Evolutionary conservation across 2,113 vertebrate species (phyloP).

Genomic region (Motacilla alba): DNA sequence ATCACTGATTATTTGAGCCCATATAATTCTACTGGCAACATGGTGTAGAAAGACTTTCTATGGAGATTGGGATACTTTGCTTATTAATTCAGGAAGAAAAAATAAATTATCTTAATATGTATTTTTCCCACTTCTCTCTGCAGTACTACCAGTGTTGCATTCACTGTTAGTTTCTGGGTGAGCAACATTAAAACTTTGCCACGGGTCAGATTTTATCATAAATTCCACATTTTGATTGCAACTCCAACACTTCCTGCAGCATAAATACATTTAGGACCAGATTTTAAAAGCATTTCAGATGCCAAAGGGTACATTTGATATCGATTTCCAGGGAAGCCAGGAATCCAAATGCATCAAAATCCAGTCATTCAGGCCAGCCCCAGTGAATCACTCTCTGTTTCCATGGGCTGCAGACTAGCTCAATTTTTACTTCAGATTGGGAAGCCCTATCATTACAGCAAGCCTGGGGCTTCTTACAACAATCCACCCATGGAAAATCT

Average conservation of each 20-base stretch:
- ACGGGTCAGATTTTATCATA: not conserved
- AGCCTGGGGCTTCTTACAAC: not conserved
- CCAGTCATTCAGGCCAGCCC: not conserved
- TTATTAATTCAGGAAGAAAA: not conserved
- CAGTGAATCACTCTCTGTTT: not conserved
- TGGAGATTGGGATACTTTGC: not conserved
- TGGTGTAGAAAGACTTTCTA: not conserved
- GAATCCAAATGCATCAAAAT: not conserved
- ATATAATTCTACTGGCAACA: not conserved
- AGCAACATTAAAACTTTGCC: not conserved
- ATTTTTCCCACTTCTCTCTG: not conserved
- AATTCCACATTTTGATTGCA: not conserved
- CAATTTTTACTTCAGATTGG: not conserved
- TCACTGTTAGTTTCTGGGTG: not conserved
- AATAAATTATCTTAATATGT: not conserved
- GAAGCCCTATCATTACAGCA: rapidly evolving
- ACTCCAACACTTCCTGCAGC: not conserved
- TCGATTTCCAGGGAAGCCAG: not conserved
- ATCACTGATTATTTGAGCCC: not conserved
- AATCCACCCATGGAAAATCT: not conserved
- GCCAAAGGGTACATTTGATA: not conserved
- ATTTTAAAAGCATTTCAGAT: conserved; percentile 17
- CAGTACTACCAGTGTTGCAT: not conserved
- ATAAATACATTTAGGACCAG: not conserved
- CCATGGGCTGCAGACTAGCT: not conserved